Evolutionary conservation across 1,140 invertebrate genomes (phyloP).

Genomic region (Pseudomyrmex pallidus): DNA sequence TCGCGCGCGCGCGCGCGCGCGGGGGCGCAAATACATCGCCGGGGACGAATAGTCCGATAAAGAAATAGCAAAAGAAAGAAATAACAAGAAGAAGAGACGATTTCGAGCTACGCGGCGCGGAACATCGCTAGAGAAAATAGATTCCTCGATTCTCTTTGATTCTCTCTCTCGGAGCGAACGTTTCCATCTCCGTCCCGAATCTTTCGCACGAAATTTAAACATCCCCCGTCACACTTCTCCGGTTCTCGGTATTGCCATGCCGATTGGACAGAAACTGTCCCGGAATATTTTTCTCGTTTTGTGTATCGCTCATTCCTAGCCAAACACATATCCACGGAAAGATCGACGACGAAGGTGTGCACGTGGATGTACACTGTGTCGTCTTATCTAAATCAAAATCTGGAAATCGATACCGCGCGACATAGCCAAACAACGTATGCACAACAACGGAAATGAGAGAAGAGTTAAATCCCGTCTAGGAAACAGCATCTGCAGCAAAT

Average conservation of each 20-base stretch:
- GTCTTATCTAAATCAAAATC: slow-evolving; percentile 77
- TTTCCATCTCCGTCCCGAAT: not conserved
- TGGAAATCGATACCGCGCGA: slow-evolving; percentile 75
- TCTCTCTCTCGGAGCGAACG: slow-evolving; percentile 22
- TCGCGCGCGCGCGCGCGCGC: slow-evolving; percentile 35
- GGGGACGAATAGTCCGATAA: slow-evolving; percentile 59
- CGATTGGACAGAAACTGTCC: slow-evolving; percentile 21
- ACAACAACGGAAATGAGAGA: slow-evolving; percentile 2
- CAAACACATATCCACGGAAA: not conserved
- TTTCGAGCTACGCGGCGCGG: slow-evolving; percentile 60
- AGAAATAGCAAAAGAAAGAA: slow-evolving; percentile 61
- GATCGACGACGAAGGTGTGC: not conserved
- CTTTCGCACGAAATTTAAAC: slow-evolving; percentile 13
- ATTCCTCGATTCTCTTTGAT: slow-evolving; percentile 59
- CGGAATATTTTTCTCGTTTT: slow-evolving; percentile 15
- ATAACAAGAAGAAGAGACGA: slow-evolving; percentile 41
- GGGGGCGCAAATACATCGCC: slow-evolving; percentile 21
- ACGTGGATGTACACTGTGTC: not conserved
- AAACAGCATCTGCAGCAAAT: slow-evolving; percentile 11
- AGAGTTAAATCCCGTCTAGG: not conserved
- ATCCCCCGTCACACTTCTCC: slow-evolving; percentile 10
- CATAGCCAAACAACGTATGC: slow-evolving; percentile 14
- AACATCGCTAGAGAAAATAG: slow-evolving; percentile 59
- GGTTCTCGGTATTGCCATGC: not conserved
- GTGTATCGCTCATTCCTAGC: not conserved